Evolutionary conservation across 2,888 invertebrate genomes (phyloP), one percentile per base, ranked within the genome.

Genomic region (Mycalesis mineus): DNA sequence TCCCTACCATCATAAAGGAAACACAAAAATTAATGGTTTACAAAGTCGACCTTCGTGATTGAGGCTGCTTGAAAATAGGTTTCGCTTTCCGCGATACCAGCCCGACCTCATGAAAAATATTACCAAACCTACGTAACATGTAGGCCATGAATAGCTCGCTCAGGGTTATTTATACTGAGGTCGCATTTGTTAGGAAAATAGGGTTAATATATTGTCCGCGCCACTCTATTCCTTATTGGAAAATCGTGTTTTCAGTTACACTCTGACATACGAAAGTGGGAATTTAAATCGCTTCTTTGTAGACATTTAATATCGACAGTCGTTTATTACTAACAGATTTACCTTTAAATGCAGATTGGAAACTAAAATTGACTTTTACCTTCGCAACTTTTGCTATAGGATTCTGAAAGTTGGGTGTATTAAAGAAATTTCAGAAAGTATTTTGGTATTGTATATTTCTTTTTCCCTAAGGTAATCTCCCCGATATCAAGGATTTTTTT

Each of bases 61-160:
- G 61, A 57, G 42, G 56, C 31, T 57, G 49, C 62, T 62, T 57
- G 62, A 63, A 72, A 73, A 52, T 41, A 11, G 75, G 74, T 76
- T 76, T 77, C 73, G 63, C 68, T 78, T 77, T 77, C 71, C 59
- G 64, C 65, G 69, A 22, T 22, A 69, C 65, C 67, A n/a, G 7
- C 22, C 22, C 54, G 48, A 41, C 47, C 58, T 31, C 49, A 49
- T 50, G 61, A 62, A 66, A 66, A 63, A 60, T 53, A 58, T 64
- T 55, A 56, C 48, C 49, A 42, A 60, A 57, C 59, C 61, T 60
- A 57, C 55, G 61, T 64, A 29, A 49, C 33, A 65, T 63, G 58
- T 61, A 63, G 63, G 65, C 59, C 65, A 63, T 61, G 60, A 63
- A 62, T 57, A 31, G 22, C 37, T 52, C 13, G 47, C 29, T 15